Evolutionary conservation across 2,888 invertebrate species (phyloP).

Genomic region (Hypomecis atomaria): DNA sequence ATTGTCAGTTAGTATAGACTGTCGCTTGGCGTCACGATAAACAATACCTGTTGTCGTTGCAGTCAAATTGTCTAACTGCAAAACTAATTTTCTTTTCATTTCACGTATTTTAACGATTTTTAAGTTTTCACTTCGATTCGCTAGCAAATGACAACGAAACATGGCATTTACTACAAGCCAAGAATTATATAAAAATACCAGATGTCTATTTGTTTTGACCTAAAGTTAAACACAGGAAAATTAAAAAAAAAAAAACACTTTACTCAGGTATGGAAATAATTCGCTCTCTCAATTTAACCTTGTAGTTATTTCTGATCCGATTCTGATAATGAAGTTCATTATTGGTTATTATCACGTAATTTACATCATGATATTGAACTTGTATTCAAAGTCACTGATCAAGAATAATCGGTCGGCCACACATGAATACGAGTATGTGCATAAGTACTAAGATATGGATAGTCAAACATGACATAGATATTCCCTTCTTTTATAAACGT

Average conservation of each 20-base stretch:
- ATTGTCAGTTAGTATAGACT: not conserved
- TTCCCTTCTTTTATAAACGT: no score
- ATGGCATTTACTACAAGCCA: no score
- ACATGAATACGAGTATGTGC: not conserved
- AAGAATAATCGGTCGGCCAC: slow-evolving; percentile 6
- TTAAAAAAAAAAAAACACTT: not conserved
- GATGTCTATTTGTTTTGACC: no score
- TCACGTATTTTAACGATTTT: no score
- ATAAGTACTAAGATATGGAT: no score
- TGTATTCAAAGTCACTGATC: slow-evolving; percentile 18
- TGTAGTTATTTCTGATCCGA: slow-evolving; percentile 30
- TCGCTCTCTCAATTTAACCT: slow-evolving; percentile 29
- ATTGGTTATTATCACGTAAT: slow-evolving; percentile 33
- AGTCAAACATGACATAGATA: no score
- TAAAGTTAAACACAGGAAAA: not conserved
- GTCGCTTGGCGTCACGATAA: not conserved
- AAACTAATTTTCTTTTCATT: no score
- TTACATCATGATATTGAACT: slow-evolving; percentile 37
- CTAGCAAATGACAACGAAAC: no score
- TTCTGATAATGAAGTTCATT: slow-evolving; percentile 29
- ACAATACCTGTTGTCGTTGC: not conserved
- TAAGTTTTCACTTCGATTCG: no score
- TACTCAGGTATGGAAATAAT: slow-evolving; percentile 34
- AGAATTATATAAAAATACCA: no score
- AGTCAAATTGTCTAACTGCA: not conserved